Percentiles rank a stretch among this genome's conserved stretches.
Conservation (phyloP, 1,140 invertebrate genomes). For the Leucophenga varia region DNA sequence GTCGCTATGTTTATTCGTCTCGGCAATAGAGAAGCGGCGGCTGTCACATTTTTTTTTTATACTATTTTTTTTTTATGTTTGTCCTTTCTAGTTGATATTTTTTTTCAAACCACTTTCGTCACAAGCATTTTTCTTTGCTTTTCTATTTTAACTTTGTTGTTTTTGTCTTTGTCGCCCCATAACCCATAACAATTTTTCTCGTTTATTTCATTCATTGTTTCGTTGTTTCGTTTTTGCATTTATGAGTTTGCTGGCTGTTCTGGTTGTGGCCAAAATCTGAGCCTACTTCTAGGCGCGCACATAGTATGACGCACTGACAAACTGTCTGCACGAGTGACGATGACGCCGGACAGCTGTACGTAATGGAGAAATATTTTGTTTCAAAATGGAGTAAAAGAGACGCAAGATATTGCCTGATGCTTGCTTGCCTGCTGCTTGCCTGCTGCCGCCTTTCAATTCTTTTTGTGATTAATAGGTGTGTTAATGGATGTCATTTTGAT, state of each 20-base stretch:
- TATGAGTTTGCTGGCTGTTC: background rate
- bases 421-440: slow-evolving; percentile 22
- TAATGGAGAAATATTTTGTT: too few relatives aligned
- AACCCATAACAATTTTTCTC: slow-evolving; percentile 28
- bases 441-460: slow-evolving; percentile 30
- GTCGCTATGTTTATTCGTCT: slow-evolving; percentile 20
- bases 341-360: slow-evolving; percentile 1
- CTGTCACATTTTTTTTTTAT: slow-evolving; percentile 53
- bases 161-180: slow-evolving; percentile 37
- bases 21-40: too few relatives aligned
- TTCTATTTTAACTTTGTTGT: slow-evolving; percentile 22
- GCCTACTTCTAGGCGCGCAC: too few relatives aligned
- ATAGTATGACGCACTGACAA: background rate
- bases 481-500: slow-evolving; percentile 57
- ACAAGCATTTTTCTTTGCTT: background rate
- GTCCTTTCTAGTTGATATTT: slow-evolving; percentile 12
- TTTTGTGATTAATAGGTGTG: slow-evolving; percentile 55
- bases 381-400: too few relatives aligned
- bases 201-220: slow-evolving; percentile 14
- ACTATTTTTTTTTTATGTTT: slow-evolving; percentile 41
- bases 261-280: too few relatives aligned
- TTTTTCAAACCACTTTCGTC: background rate
- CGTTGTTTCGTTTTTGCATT: slow-evolving; percentile 1
- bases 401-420: too few relatives aligned
- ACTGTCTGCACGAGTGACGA: background rate